Evolutionary conservation across 2,113 vertebrate genomes (phyloP), one percentile per base, ranked within the genome.

Genomic region (Strix uralensis): DNA sequence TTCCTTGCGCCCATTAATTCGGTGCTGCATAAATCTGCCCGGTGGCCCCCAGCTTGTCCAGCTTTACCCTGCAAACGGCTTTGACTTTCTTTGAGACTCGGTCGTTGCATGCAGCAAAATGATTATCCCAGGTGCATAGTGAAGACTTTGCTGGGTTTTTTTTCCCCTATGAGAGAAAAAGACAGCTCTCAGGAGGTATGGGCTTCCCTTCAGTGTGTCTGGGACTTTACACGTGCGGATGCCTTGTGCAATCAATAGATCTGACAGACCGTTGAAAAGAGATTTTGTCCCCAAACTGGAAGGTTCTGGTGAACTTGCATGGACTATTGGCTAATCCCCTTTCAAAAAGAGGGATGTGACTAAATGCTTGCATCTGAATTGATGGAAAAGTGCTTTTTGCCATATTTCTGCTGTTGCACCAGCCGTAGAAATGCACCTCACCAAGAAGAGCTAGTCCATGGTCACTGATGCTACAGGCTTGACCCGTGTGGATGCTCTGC

Each of bases 1-100:
- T 91, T 94, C 44, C 57, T 86, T 66, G 74, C 69, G 63, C 65
- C 81, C 59, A 12, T 94, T 93, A 89, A 91, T 84, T 46, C 2
- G 13, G 30, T 40, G 23, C 58, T 81, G 65, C 78, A 63, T 85
- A 84, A 88, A 86, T 81, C 66, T 94, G 52, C 40, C 69, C 2
- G 10, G 61, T 85, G 69, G 49, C 30, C 82, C 55, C 34, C 40
- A 30, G n/a, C 88, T 78, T 83, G 59, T 81, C 86, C 61, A 81
- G 44, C 65, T 91, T 65, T 61, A 40, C 73, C 29, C 40, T 6
- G 22, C 44, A 70, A 62, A 38, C 3, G 29, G 54, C 55, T 88
- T 93, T 87, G 63, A 26, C 78, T 96, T 86, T 61, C 63, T 79
- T 83, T 86, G 54, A 46, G 52, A 36, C 61, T 93, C 2, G 2